A percentile compares a stretch with the other conserved stretches of the same genome.
phyloP scores from a whole-genome alignment of 2,113 vertebrate genomes.

The Misgurnus anguillicaudatus region DNA sequence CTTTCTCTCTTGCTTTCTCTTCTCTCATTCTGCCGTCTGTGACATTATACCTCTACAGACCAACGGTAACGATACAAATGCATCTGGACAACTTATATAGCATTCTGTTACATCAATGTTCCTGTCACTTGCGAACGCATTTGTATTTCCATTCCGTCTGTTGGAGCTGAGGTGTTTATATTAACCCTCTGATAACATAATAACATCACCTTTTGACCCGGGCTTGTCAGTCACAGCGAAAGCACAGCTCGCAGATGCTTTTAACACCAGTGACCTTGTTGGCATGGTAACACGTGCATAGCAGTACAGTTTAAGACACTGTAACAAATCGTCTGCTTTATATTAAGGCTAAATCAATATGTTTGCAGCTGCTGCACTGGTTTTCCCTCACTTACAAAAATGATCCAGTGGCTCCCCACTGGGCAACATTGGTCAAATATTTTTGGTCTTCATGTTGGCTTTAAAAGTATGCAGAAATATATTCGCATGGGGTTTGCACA shows the following conservation, averaged over 20 bases:
- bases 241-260: slow-evolving; percentile 14
- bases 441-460: too few relatives aligned
- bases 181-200: slow-evolving; percentile 32
- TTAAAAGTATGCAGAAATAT: too few relatives aligned
- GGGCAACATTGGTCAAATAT: too few relatives aligned
- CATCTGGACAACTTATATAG: slow-evolving; percentile 35
- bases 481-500: too few relatives aligned
- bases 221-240: slow-evolving; percentile 16
- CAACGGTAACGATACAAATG: slow-evolving; percentile 27
- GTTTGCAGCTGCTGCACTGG: background rate
- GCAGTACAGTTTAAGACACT: slow-evolving; percentile 15
- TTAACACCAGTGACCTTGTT: slow-evolving; percentile 33
- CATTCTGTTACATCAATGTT: background rate
- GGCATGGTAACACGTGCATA: slow-evolving; percentile 26
- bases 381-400: too few relatives aligned
- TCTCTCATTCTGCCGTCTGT: slow-evolving; percentile 41
- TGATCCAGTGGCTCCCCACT: too few relatives aligned
- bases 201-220: slow-evolving; percentile 27
- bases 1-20: slow-evolving; percentile 53
- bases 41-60: slow-evolving; percentile 41
- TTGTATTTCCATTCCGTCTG: slow-evolving; percentile 17
- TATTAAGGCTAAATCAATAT: background rate
- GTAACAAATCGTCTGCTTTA: slow-evolving; percentile 3
- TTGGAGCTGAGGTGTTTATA: background rate
- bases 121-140: background rate